Percentiles rank a stretch among this genome's conserved stretches.
phyloP scores from a whole-genome alignment of 2,113 vertebrate genomes.

The Pan paniscus region DNA sequence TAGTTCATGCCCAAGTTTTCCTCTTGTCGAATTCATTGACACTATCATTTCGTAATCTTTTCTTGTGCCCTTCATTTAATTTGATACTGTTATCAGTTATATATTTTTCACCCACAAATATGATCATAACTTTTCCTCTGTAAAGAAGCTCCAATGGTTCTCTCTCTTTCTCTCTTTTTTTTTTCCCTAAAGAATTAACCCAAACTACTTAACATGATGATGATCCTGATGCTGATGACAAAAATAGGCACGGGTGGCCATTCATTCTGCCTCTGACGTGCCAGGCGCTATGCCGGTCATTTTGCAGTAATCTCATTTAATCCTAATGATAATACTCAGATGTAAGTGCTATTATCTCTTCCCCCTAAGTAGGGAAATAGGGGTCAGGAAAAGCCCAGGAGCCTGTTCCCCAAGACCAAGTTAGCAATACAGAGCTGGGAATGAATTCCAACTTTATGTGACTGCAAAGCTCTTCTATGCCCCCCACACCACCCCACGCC shows the following conservation, averaged over 20 bases:
- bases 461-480: neutral
- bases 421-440: neutral
- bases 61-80: neutral
- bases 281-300: neutral
- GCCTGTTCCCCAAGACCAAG: neutral
- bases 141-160: neutral
- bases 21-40: neutral
- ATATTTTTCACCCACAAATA: neutral
- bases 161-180: fast-evolving
- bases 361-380: neutral
- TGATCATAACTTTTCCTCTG: neutral
- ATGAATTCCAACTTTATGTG: neutral
- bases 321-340: neutral
- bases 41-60: neutral
- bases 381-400: neutral
- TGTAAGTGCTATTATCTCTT: neutral
- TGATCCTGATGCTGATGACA: neutral
- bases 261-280: neutral
- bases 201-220: neutral
- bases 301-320: neutral
- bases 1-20: neutral
- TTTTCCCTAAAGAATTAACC: neutral
- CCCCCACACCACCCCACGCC: no score
- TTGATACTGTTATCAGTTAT: neutral
- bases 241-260: neutral